These are phyloP conservation scores for Arctocebus calabarensis DNA, from an alignment of 2,797 vertebrate genomes.

Conservation along the genomic window DNA sequence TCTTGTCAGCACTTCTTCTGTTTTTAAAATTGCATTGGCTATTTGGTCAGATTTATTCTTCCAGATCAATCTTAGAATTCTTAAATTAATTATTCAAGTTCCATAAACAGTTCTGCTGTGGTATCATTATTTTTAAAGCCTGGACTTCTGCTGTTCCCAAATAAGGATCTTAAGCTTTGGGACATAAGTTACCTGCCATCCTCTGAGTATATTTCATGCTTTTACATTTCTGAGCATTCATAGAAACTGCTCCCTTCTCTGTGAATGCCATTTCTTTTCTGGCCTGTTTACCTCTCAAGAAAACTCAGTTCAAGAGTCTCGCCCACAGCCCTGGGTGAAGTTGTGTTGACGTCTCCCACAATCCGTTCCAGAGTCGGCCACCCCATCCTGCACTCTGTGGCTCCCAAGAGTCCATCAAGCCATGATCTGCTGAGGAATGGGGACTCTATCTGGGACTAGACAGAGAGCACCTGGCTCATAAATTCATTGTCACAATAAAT, in stretches of 20 bases:
- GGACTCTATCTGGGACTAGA: background rate
- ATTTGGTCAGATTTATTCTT: background rate
- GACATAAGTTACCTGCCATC: background rate
- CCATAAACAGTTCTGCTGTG: background rate
- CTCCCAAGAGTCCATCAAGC: background rate
- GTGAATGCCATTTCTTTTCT: background rate
- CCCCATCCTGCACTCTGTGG: too few relatives aligned
- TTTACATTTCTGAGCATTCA: background rate
- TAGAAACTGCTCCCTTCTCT: background rate
- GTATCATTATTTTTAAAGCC: background rate
- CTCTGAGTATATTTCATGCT: too few relatives aligned
- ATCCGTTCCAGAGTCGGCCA: too few relatives aligned
- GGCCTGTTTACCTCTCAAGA: background rate
- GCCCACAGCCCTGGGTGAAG: background rate
- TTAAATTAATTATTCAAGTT: background rate
- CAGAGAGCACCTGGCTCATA: background rate
- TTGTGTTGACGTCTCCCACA: background rate
- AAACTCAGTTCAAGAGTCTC: background rate
- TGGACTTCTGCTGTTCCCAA: background rate
- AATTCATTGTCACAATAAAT: background rate
- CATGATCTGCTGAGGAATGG: background rate
- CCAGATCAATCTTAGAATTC: background rate
- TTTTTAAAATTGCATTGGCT: background rate
- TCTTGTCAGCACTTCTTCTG: background rate
- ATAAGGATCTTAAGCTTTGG: background rate